Conservation (phyloP, 2,113 vertebrate species). For the Percina caprodes region DNA sequence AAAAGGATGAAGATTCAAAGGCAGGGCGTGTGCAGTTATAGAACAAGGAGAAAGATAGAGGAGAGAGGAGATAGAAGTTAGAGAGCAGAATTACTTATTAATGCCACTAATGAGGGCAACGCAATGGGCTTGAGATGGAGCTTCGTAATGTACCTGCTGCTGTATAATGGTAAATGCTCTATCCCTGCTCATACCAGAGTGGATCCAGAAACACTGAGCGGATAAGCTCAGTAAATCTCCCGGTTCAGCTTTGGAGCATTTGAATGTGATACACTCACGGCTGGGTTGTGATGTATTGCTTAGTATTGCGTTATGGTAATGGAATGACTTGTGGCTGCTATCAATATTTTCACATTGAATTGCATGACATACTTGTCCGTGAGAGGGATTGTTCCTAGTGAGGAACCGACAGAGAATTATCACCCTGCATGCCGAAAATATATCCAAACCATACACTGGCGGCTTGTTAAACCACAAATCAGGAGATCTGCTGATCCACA, state of each 20-base stretch:
- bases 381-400: background rate
- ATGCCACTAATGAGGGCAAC: conserved; percentile 72
- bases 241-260: background rate
- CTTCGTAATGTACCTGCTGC: conserved; percentile 53
- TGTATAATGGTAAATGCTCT: conserved; percentile 50
- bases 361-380: background rate
- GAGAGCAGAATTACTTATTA: conserved; percentile 73
- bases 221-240: conserved; percentile 8
- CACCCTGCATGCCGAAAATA: background rate
- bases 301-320: background rate
- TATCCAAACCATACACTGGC: background rate
- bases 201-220: conserved; percentile 14
- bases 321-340: background rate
- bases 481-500: background rate
- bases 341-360: background rate
- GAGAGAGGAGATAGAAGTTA: conserved; percentile 42
- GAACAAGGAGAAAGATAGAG: conserved; percentile 44
- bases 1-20: conserved; percentile 69
- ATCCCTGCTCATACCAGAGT: background rate
- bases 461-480: background rate
- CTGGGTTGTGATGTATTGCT: background rate
- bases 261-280: background rate
- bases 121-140: conserved; percentile 49
- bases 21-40: conserved; percentile 56
- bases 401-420: background rate